A percentile compares a stretch with the other conserved stretches of the same genome.
Conservation (phyloP, 2,113 vertebrate genomes). For the Hyla sarda region DNA sequence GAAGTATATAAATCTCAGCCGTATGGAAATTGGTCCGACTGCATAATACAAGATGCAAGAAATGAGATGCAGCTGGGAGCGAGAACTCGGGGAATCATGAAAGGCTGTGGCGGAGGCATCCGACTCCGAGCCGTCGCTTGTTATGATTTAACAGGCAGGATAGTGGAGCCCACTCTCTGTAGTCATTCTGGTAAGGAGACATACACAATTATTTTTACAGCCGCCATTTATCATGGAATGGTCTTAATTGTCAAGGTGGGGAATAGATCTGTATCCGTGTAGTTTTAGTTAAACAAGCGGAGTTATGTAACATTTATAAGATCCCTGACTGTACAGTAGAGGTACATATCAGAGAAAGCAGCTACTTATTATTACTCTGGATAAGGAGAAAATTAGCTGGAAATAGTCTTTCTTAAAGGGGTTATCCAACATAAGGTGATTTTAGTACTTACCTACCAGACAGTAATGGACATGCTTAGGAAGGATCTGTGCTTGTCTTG, state of each 20-base stretch:
- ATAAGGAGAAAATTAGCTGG: background rate
- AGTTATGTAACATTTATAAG: background rate
- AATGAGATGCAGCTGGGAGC: conserved; percentile 63
- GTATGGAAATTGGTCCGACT: conserved; percentile 92
- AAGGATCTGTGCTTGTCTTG: too few relatives aligned
- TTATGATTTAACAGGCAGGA: conserved; percentile 76
- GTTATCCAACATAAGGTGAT: too few relatives aligned
- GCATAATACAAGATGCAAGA: conserved; percentile 75
- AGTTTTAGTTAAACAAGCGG: background rate
- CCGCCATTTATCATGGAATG: background rate
- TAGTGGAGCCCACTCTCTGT: conserved; percentile 80
- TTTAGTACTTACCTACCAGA: too few relatives aligned
- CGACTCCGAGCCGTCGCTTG: conserved; percentile 84
- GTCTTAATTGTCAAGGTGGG: conserved; percentile 10
- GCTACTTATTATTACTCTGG: background rate
- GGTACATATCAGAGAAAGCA: background rate
- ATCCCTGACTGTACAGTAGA: background rate
- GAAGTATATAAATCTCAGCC: conserved; percentile 79
- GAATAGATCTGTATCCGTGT: background rate
- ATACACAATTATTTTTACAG: background rate
- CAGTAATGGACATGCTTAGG: too few relatives aligned
- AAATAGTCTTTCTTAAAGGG: too few relatives aligned
- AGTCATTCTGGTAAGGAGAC: conserved; percentile 82
- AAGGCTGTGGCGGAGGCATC: conserved; percentile 85
- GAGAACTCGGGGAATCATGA: conserved; percentile 64